Conservation (phyloP, 2,888 invertebrate species). For the Oegoconia quadripuncta region DNA sequence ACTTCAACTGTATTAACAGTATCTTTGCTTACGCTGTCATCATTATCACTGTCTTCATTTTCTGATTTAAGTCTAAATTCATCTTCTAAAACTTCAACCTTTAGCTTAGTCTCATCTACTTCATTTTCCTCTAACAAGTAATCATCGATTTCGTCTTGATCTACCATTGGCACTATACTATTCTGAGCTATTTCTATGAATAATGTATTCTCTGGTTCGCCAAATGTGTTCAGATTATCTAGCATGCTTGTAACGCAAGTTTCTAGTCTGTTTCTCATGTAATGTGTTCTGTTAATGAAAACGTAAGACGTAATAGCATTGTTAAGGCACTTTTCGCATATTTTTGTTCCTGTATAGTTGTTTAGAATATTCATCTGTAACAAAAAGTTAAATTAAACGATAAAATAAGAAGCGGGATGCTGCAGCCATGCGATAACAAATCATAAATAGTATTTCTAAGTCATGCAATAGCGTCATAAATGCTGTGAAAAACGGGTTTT, state of each 20-base stretch:
- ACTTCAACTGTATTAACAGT: constrained; percentile 1
- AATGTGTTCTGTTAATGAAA: constrained; percentile 47
- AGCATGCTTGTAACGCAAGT: constrained; percentile 51
- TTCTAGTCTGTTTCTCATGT: constrained; percentile 47
- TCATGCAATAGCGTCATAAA: too few species aligned
- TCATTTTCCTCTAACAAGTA: constrained; percentile 30
- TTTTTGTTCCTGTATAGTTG: constrained; percentile 56
- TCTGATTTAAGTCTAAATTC: constrained; percentile 58
- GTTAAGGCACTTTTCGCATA: constrained; percentile 61
- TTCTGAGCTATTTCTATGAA: constrained; percentile 54
- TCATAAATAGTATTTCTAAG: too few species aligned
- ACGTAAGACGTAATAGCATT: constrained; percentile 54
- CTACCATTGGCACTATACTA: constrained; percentile 42
- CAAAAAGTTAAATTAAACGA: constrained; percentile 36
- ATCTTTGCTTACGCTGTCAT: neutral
- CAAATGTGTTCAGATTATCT: constrained; percentile 36
- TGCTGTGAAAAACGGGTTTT: too few species aligned
- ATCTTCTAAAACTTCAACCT: constrained; percentile 63
- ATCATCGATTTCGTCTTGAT: constrained; percentile 31
- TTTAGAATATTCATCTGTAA: constrained; percentile 56
- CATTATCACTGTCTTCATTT: constrained; percentile 30
- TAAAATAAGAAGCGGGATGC: constrained; percentile 22
- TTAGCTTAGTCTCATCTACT: constrained; percentile 39
- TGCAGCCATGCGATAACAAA: too few species aligned
- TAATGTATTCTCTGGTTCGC: constrained; percentile 37